These are phyloP conservation scores for Etheostoma cragini DNA, from an alignment of 2,113 vertebrate species.

Conservation along the genomic window DNA sequence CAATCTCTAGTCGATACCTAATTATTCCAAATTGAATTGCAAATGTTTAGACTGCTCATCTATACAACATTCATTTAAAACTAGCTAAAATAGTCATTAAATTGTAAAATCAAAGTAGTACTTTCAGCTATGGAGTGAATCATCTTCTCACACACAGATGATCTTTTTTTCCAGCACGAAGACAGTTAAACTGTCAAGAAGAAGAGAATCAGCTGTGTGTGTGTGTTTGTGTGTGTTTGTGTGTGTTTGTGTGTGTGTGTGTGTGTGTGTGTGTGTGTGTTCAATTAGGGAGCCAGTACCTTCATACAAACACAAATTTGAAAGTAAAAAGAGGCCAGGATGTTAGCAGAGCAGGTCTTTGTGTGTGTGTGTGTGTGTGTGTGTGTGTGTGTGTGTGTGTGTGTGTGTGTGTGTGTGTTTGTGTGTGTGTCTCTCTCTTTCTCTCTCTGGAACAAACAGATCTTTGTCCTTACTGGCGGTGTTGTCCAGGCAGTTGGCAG, in stretches of 20 bases:
- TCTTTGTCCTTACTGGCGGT: constrained; percentile 65
- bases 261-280: neutral
- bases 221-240: constrained; percentile 2
- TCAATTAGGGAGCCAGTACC: constrained; percentile 43
- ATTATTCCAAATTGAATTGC: neutral
- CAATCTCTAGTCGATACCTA: neutral
- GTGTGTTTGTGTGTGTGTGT: constrained; percentile 14
- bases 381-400: neutral
- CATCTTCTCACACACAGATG: constrained; percentile 16
- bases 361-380: constrained; percentile 1
- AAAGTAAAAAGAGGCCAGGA: constrained; percentile 69
- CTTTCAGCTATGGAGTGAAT: constrained; percentile 19
- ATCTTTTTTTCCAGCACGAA: constrained; percentile 41
- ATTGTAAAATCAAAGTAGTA: constrained; percentile 5
- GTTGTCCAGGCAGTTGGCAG: constrained; percentile 74
- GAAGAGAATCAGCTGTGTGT: constrained; percentile 35
- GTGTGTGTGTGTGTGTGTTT: too few species aligned
- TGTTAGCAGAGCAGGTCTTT: constrained; percentile 50
- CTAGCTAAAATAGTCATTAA: neutral
- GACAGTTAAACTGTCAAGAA: constrained; percentile 56
- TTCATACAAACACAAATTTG: constrained; percentile 46
- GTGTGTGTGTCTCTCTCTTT: constrained; percentile 2
- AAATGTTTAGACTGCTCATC: neutral
- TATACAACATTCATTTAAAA: neutral
- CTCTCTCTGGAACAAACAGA: constrained; percentile 61